Evolutionary conservation across 1,140 invertebrate species (phyloP), one percentile per base, ranked within the genome.

Genomic region (Bombus confusus): DNA sequence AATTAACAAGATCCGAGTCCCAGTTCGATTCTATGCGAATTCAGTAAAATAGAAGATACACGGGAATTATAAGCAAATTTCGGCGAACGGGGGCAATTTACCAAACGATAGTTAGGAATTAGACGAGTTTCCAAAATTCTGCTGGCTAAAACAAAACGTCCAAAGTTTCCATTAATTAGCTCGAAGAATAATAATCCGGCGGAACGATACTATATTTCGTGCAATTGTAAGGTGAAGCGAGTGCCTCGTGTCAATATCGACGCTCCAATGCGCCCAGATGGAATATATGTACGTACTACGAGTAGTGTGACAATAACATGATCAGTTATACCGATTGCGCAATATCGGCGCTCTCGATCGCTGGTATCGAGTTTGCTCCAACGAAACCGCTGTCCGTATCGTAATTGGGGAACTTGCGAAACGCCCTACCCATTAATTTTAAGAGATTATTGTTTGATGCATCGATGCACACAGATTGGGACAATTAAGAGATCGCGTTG

Each of bases 301-400:
- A 71, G 82, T 76, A 81, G 85, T 80, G 87, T 77, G 86, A 90
- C 89, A 90, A 90, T 83, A 66, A 79, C 72, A 83, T 68, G 74
- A 71, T 43, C 80, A 80, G 84, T 79, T 81, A 85, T 90, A 86
- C 78, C 80, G 79, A 74, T 85, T 74, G 10, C 64, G 47, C 72
- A 74, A 78, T 90, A 88, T 89, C 87, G 80, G 88, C 73, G 39
- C 41, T 39, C 59, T 25, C 47, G 43, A 83, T 78, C 47, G 37
- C 37, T 64, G 62, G 43, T 71, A 84, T 66, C 74, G 28, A 34
- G 12, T 52, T 78, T 31, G 22, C 74, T 69, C 37, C 34, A 2
- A 69, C 47, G 28, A 77, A 34, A 59, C 41, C 37, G 41, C 18
- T 28, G 57, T 25, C 18, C 25, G 59, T 64, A 83, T 74, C 68